Evolutionary conservation across 2,888 invertebrate genomes (phyloP), one percentile per base, ranked within the genome.

Genomic region (Tachina fera): DNA sequence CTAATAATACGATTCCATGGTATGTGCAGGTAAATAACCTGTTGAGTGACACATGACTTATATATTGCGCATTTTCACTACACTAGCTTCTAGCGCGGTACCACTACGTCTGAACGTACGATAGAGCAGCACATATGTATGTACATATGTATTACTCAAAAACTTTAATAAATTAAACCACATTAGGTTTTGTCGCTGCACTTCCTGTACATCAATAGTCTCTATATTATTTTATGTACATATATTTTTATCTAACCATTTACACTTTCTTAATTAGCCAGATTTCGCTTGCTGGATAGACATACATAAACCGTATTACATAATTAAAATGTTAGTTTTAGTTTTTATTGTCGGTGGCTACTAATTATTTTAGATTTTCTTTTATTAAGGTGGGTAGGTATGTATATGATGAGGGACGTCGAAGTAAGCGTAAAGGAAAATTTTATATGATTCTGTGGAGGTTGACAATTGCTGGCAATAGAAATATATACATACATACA

Each of bases 261-360:
- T 67, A 77, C 39, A 19, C 47, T 58, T 77, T 77, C 60, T 68
- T 77, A 60, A 77, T 60, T 68, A 68, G 60, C 49, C 63, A 58
- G 45, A 65, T 65, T 80, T 53, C 31, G 31, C 65, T 72, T 43
- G 19, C 10, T 56, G 45, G 63, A 65, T 49, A 31, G 5, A 31
- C 5, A 56, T 72, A 31, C 5, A 56, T 72, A 49, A 60, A 67
- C 39, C 53, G 13, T 47, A 31, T 45, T n/a, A 31, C 6, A 6
- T 31, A 47, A 39, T 47, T 56, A n/a, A 51, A 77, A 77, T 19
- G n/a, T 11, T 39, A 68, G 65, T 68, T 60, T 68, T 49, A 79
- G 77, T 84, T 79, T 82, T 87, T 87, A 68, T 74, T 58, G 70
- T 56, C 81, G 83, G 58, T 56, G 68, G 16, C 39, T 61, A 39